Evolutionary conservation across 2,113 vertebrate species (phyloP).

Genomic region (Atrichornis clamosus): DNA sequence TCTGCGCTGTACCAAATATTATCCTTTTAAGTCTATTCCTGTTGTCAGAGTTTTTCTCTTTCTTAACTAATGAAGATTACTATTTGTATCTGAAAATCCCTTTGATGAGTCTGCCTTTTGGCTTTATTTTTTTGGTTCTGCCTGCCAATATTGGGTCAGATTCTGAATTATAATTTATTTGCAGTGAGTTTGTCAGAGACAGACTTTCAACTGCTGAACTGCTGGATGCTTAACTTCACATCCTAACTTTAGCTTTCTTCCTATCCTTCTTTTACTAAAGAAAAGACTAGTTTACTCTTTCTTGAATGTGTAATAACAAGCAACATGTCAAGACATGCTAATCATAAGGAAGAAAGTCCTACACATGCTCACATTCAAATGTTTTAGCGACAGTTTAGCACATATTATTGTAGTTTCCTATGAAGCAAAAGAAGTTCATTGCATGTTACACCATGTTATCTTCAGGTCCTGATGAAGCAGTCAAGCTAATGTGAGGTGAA

Average conservation of each 20-base stretch:
- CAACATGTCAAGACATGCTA: not conserved
- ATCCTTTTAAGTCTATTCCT: not conserved
- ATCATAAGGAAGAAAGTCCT: not conserved
- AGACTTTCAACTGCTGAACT: not conserved
- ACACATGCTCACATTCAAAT: not conserved
- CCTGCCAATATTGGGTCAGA: not conserved
- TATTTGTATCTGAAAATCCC: not conserved
- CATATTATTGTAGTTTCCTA: accelerated
- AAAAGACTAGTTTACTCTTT: not conserved
- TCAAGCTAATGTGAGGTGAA: not conserved
- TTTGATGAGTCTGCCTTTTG: not conserved
- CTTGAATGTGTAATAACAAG: not conserved
- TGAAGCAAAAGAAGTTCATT: not conserved
- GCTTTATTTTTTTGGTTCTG: not conserved
- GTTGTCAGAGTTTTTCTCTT: not conserved
- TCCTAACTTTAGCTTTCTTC: not conserved
- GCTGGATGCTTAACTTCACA: not conserved
- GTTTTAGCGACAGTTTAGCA: not conserved
- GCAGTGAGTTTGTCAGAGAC: not conserved
- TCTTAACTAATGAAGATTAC: not conserved
- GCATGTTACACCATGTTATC: not conserved
- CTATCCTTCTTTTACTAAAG: not conserved
- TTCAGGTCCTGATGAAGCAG: not conserved
- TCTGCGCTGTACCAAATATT: not conserved
- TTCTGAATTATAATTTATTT: not conserved